Evolutionary conservation across 1,140 invertebrate genomes (phyloP), one percentile per base, ranked within the genome.

Genomic region (Melipona quadrifasciata): DNA sequence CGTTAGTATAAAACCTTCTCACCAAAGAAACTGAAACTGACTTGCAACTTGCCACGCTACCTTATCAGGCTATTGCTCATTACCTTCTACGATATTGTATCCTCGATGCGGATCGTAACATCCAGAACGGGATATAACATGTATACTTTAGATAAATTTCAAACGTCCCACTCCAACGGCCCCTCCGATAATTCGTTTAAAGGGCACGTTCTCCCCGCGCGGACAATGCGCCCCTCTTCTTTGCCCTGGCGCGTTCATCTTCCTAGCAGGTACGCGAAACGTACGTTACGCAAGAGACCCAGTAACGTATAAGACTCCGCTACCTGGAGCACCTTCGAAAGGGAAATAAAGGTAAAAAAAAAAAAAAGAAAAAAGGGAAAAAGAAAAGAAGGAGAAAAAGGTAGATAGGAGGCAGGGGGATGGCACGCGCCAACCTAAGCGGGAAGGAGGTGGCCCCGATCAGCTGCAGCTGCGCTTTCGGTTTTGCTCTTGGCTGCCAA

Each of bases 401-500:
- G 65, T 31, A 39, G 84, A 80, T 87, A 77, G 85, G 72, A 72
- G 80, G 81, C 81, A 90, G 84, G 89, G 91, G 90, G 91, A 93
- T 92, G 93, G 93, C 93, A 93, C 93, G 93, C 91, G 93, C 93
- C 92, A 92, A 91, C 89, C 58, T 64, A 76, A 85, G 73, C 84
- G 83, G 75, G 83, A 86, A 86, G 61, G 80, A 86, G 85, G 87
- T 77, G 78, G 88, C 83, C 82, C 72, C 78, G 86, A 88, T 88
- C 86, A 79, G 78, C 74, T 83, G 89, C 89, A 90, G 89, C 89
- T 90, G 89, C 87, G 89, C 87, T 87, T 86, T 90, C 88, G 78
- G 89, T 90, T 89, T 85, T 79, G 84, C 86, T 90, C 88, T 89
- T 89, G 87, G 88, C 90, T 91, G 88, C 86, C 86, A 87, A 89